phyloP scores from a whole-genome alignment of 2,113 vertebrate species.

The Macrotus californicus region DNA sequence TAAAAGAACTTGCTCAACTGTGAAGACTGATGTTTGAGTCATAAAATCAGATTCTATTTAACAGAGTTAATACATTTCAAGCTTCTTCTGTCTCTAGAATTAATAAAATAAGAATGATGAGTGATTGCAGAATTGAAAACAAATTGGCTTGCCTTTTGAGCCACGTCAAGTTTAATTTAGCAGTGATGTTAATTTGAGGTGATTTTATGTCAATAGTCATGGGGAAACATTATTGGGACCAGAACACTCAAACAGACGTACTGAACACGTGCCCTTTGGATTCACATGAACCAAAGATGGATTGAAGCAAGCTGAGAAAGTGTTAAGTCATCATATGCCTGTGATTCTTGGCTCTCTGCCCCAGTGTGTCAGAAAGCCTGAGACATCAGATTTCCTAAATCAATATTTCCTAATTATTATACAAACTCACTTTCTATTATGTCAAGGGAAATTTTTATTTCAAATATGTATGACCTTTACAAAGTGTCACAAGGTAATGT shows the following conservation, averaged over 20 bases:
- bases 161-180: conserved; percentile 68
- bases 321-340: neutral
- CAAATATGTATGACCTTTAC: neutral
- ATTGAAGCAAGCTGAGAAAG: neutral
- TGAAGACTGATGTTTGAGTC: conserved; percentile 73
- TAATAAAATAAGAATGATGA: conserved; percentile 65
- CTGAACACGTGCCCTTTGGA: neutral
- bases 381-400: conserved; percentile 12
- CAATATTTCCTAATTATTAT: conserved; percentile 61
- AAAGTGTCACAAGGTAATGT: neutral
- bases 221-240: conserved; percentile 11
- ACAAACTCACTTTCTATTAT: conserved; percentile 8
- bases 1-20: conserved; percentile 65
- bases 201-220: conserved; percentile 50
- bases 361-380: neutral
- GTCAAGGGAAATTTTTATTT: conserved; percentile 42
- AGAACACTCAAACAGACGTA: neutral
- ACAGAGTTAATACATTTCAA: conserved; percentile 73
- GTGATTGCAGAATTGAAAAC: conserved; percentile 62
- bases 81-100: conserved; percentile 61
- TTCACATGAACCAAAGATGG: neutral
- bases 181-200: conserved; percentile 67
- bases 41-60: conserved; percentile 74
- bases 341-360: neutral
- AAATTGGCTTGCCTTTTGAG: conserved; percentile 65